Base-by-base conservation (phyloP, 1,140 invertebrate species). In the Condylostylus longicornis region DNA sequence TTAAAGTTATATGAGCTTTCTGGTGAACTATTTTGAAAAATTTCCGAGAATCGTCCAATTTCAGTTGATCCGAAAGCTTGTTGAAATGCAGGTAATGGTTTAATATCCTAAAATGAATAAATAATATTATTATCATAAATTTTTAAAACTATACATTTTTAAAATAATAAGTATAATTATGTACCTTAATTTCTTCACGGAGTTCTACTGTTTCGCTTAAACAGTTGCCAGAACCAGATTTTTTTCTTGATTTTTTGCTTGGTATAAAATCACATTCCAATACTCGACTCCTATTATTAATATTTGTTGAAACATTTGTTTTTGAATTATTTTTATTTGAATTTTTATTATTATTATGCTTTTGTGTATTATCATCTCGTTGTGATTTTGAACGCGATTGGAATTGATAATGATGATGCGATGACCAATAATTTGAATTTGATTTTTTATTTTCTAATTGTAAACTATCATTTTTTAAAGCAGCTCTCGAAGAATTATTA, bases 51-150 rank as follows among this genome's bases (percentile, higher is more conserved):
- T 37, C 72, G 70, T 18, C 77, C 79, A 36, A 81, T 81, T 54
- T 80, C 79, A 18, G 77, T 81, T 2, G 77, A 79, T 12, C 77
- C 79, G 48, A 82, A 82, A 0, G 79, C 77, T 52, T 81, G 77
- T 43, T 79, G 75, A 41, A 81, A 82, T 2, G 77, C 77, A 0
- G 79, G 79, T 29, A 82, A 50, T 10, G 75, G 75, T 20, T 49
- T 59, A 9, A 54, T 53, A 29, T 59, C 47, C 56, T 59, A 38
- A 31, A 20, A 6, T 18, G 29, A 14, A 6, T 27, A 30, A 30
- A 30, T 1, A 13, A 15, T 22, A 4, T 5, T 20, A 34, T 37
- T 37, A 17, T 22, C 6, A 25, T n/a, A n/a, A n/a, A n/a, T n/a
- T n/a, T n/a, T n/a, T n/a, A n/a, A n/a, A n/a, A n/a, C n/a, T n/a